phyloP scores from a whole-genome alignment of 2,888 invertebrate genomes.

The Reticulitermes lucifugus region DNA sequence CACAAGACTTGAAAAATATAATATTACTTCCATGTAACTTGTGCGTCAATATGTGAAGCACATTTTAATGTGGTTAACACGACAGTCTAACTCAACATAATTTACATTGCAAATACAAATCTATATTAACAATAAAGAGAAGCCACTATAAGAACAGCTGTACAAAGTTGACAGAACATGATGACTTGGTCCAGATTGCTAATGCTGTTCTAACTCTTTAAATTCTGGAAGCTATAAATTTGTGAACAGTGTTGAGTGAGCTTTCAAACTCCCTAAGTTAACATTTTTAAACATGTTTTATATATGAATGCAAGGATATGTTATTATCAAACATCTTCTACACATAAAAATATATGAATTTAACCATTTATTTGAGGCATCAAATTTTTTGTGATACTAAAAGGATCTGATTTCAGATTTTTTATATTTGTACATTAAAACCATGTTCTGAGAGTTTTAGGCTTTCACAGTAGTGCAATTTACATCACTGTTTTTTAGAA shows the following conservation, averaged over 20 bases:
- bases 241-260: conserved; percentile 2
- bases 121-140: conserved; percentile 20
- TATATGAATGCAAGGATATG: too few species aligned
- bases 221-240: not conserved
- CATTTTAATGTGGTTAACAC: conserved; percentile 3
- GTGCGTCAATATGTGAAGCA: conserved; percentile 20
- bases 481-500: too few species aligned
- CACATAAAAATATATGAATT: too few species aligned
- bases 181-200: not conserved
- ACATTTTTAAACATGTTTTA: not conserved
- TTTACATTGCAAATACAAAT: not conserved
- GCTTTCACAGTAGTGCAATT: too few species aligned
- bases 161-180: not conserved
- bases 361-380: too few species aligned
- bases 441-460: too few species aligned
- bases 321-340: too few species aligned
- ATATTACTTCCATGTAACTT: not conserved
- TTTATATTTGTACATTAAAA: too few species aligned
- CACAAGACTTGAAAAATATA: not conserved
- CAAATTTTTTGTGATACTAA: too few species aligned
- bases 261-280: not conserved
- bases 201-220: not conserved
- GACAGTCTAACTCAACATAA: not conserved
- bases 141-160: conserved; percentile 20
- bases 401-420: too few species aligned